These are phyloP conservation scores for Meiosimyza platycephala DNA, from an alignment of 2,888 invertebrate genomes.

Conservation along the genomic window DNA sequence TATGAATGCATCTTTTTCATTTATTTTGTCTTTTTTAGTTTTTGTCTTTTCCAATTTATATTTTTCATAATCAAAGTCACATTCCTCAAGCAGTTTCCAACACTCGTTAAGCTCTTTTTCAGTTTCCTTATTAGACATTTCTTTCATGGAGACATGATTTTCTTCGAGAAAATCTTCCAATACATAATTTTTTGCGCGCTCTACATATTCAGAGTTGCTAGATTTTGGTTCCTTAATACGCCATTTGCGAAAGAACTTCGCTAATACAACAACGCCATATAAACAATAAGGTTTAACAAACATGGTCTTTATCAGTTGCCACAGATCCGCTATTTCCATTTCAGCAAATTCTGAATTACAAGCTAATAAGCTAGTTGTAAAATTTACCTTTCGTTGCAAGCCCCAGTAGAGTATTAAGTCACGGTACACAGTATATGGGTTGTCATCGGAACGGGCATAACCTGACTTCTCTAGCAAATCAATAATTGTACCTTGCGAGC, in stretches of 20 bases:
- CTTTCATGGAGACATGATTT: conserved; percentile 62
- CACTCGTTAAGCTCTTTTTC: conserved; percentile 61
- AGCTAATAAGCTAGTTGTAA: conserved; percentile 61
- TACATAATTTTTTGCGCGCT: conserved; percentile 70
- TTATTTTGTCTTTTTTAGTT: conserved; percentile 53
- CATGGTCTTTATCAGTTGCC: conserved; percentile 62
- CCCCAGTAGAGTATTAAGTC: conserved; percentile 63
- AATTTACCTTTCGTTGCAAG: conserved; percentile 60
- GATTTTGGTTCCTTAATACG: conserved; percentile 53
- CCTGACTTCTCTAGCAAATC: conserved; percentile 60
- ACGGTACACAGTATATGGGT: conserved; percentile 56
- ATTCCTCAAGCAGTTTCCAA: conserved; percentile 59
- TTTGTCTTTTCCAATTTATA: conserved; percentile 61
- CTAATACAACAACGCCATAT: conserved; percentile 64
- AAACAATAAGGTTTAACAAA: conserved; percentile 65
- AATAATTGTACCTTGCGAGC: conserved; percentile 58
- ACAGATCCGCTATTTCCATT: conserved; percentile 58
- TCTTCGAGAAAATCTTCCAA: conserved; percentile 70
- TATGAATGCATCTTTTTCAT: conserved; percentile 61
- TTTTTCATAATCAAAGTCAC: conserved; percentile 62
- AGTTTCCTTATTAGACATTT: conserved; percentile 62
- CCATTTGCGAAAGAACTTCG: conserved; percentile 65
- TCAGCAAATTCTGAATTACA: conserved; percentile 62
- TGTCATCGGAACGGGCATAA: conserved; percentile 55
- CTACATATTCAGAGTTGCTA: conserved; percentile 55